Evolutionary conservation across 2,797 vertebrate genomes (phyloP).

Genomic region (Gorsachius magnificus): DNA sequence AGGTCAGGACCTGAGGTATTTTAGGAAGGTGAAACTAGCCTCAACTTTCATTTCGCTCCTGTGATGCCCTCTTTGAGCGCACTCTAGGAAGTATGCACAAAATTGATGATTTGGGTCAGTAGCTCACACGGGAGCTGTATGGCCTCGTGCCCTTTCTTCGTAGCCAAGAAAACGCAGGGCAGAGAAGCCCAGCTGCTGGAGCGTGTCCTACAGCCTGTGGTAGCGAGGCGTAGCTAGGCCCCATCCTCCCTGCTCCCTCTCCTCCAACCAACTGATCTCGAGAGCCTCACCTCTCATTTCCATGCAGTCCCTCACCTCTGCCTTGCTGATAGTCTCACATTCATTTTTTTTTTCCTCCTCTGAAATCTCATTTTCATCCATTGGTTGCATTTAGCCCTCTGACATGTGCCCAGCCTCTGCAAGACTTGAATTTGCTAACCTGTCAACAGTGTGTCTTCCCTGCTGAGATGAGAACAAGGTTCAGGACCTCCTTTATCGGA

Average conservation of each 20-base stretch:
- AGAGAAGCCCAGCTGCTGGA: background rate
- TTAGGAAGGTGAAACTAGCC: background rate
- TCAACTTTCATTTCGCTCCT: background rate
- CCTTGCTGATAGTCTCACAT: background rate
- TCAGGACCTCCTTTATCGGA: background rate
- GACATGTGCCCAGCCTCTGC: background rate
- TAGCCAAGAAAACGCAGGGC: background rate
- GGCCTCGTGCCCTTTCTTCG: background rate
- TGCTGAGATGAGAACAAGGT: background rate
- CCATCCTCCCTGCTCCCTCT: background rate
- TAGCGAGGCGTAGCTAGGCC: background rate
- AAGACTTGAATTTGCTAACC: background rate
- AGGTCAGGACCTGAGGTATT: background rate
- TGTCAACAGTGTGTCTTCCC: background rate
- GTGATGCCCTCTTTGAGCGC: background rate
- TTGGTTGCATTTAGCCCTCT: background rate
- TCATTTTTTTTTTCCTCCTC: background rate
- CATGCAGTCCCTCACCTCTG: background rate
- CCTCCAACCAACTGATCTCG: background rate
- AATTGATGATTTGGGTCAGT: background rate
- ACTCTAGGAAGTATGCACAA: background rate
- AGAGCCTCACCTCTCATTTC: background rate
- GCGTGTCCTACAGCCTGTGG: background rate
- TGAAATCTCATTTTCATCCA: background rate
- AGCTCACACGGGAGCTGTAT: background rate